These are phyloP conservation scores for Eutrigla gurnardus DNA, from an alignment of 2,797 vertebrate species.

Conservation along the genomic window DNA sequence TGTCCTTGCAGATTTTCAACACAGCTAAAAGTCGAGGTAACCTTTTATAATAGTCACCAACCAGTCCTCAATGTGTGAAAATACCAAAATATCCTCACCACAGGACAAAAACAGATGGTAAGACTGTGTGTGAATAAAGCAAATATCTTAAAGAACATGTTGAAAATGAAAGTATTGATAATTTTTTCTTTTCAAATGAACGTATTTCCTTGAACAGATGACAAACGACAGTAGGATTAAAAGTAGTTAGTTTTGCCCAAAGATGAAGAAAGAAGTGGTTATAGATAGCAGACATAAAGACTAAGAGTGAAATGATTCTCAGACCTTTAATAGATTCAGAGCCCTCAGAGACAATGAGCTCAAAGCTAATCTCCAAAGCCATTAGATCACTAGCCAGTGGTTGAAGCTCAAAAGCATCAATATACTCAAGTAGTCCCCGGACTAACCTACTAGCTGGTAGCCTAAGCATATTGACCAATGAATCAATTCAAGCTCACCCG, in stretches of 20 bases:
- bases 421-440: conserved; percentile 69
- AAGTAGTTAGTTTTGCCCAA: background rate
- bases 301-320: conserved; percentile 12
- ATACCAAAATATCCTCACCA: background rate
- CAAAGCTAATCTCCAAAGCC: conserved; percentile 46
- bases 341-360: conserved; percentile 16
- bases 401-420: conserved; percentile 56
- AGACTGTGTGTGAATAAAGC: background rate
- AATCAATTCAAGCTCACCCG: conserved; percentile 67
- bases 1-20: conserved; percentile 1
- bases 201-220: background rate
- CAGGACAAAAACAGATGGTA: background rate
- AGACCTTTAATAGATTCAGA: conserved; percentile 21
- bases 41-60: background rate
- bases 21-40: background rate
- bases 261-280: conserved; percentile 4
- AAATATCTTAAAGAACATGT: background rate
- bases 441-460: conserved; percentile 58
- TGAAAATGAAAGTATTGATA: background rate
- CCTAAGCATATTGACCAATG: conserved; percentile 67
- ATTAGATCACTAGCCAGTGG: conserved; percentile 42
- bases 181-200: background rate
- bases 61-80: background rate
- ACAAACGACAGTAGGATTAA: background rate
- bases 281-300: conserved; percentile 2